Evolutionary conservation across 2,113 vertebrate genomes (phyloP), one percentile per base, ranked within the genome.

Genomic region (Acanthisitta chloris): DNA sequence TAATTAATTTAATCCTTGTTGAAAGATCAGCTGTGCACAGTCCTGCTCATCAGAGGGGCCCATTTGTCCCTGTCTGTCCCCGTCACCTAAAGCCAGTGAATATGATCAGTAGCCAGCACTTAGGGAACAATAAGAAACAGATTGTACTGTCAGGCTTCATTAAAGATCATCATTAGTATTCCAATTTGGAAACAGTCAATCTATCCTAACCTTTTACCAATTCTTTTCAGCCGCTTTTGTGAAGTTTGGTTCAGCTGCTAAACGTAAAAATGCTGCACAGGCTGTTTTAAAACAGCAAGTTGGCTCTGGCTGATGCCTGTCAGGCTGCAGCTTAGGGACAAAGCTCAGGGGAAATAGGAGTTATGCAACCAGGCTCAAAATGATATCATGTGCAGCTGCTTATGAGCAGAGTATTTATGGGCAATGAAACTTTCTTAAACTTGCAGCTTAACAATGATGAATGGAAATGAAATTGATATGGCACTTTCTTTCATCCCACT

Each of bases 101-200:
- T 98, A 98, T 98, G 98, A 98, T 97, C 98, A 97, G 98, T 97
- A 98, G 98, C 98, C 91, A 94, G 97, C 98, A 98, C 98, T 98
- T 98, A 98, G 97, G 98, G 98, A 98, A 99, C 99, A 99, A 99
- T 99, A 97, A 98, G 99, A 98, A 99, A 98, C 99, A 99, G 99
- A 99, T 99, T 99, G 99, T 99, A 98, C 98, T 99, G 99, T 99
- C 99, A 99, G 99, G 98, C 98, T 98, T 99, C 99, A 99, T 99
- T 99, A 99, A 98, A 98, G 98, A 98, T 98, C 98, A 99, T 99
- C 99, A 99, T 99, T 99, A 99, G 98, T 99, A 99, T 99, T 99
- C 99, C 98, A 98, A 98, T 99, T 98, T 98, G 98, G 97, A 98
- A 98, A 98, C 98, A 97, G 95, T 97, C 97, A 91, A 96, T 97